Conservation (phyloP, 2,113 vertebrate species). For the Mesitornis unicolor region DNA sequence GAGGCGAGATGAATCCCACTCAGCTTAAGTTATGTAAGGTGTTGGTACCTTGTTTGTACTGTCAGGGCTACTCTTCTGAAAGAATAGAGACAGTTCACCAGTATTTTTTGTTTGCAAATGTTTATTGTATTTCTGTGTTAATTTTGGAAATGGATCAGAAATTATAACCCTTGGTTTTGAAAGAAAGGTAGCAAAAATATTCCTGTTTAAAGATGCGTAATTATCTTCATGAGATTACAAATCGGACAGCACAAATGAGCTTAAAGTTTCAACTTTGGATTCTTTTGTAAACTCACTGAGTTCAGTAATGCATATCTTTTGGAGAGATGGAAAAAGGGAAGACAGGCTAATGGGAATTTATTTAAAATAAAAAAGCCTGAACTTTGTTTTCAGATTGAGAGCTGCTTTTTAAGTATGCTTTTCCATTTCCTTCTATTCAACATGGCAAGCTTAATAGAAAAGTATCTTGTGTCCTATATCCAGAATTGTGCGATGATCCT, state of each 20-base stretch:
- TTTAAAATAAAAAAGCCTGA: not conserved
- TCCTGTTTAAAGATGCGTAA: accelerated
- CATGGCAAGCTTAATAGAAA: not conserved
- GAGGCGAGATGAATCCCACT: not conserved
- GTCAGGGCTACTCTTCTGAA: not conserved
- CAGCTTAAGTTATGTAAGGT: not conserved
- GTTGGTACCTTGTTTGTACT: not conserved
- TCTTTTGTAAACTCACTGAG: not conserved
- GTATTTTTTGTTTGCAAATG: not conserved
- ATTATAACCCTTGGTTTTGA: accelerated
- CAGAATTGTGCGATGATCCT: not conserved
- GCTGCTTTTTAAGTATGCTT: not conserved
- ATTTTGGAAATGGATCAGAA: not conserved
- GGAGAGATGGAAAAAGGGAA: not conserved
- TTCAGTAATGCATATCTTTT: not conserved
- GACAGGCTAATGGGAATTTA: not conserved
- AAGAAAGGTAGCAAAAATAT: not conserved
- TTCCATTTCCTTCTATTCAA: not conserved
- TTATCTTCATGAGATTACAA: not conserved
- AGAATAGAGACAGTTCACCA: not conserved
- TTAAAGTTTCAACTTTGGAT: not conserved
- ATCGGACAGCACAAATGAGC: too few species aligned
- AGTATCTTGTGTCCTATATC: not conserved
- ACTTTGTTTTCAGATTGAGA: not conserved
- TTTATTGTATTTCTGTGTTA: not conserved